Evolutionary conservation across 1,140 invertebrate species (phyloP).

Genomic region (Glomeris maerens): DNA sequence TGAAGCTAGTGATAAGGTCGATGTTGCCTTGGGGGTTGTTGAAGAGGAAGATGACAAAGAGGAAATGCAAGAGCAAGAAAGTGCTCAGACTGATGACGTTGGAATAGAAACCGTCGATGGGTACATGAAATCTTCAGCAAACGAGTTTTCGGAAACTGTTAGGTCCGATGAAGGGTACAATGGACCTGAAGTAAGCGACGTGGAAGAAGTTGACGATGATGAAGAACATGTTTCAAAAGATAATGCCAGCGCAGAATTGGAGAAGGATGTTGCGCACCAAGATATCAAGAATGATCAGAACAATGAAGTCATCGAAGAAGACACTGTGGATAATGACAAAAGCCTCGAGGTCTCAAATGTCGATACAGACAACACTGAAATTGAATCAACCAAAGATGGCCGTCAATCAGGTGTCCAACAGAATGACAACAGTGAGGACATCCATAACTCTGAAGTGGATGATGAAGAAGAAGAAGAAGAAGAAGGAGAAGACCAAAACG

Average conservation of each 20-base stretch:
- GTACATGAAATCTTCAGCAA: too few species aligned
- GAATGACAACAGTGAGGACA: too few species aligned
- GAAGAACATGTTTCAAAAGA: too few species aligned
- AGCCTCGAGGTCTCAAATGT: too few species aligned
- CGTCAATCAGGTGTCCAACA: too few species aligned
- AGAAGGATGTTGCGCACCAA: too few species aligned
- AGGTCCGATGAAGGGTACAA: neutral
- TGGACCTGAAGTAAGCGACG: neutral
- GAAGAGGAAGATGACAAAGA: neutral
- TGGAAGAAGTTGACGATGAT: neutral
- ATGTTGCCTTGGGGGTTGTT: neutral
- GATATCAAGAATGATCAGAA: too few species aligned
- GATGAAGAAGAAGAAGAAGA: neutral
- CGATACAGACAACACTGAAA: too few species aligned
- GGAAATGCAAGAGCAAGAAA: neutral
- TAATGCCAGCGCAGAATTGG: too few species aligned
- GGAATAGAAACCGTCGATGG: too few species aligned
- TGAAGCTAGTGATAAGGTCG: neutral
- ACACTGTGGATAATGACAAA: conserved; percentile 1
- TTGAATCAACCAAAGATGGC: too few species aligned
- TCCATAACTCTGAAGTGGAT: neutral
- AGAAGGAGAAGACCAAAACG: conserved; percentile 1
- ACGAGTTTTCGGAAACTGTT: too few species aligned
- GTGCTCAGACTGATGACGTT: neutral
- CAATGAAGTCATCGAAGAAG: neutral